These are phyloP conservation scores for Podarcis raffonei DNA, from an alignment of 2,113 vertebrate genomes.

Conservation along the genomic window DNA sequence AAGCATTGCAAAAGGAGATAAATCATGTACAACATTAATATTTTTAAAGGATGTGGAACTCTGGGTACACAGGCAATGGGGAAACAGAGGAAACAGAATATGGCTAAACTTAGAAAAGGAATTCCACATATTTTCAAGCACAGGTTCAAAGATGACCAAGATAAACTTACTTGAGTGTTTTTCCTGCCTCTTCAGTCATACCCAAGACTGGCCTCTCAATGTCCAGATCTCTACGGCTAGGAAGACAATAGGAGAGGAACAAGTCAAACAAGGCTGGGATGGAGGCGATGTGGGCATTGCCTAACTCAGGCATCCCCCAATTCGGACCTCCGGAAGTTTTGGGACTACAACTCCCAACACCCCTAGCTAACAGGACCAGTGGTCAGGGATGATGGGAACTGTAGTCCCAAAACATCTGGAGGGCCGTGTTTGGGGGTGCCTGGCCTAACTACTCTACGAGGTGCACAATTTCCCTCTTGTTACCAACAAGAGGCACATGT, in stretches of 20 bases:
- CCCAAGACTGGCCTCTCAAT: conserved; percentile 90
- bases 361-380: too few species aligned
- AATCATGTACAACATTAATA: neutral
- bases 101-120: neutral
- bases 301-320: too few species aligned
- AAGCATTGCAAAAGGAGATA: neutral
- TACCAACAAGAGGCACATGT: neutral
- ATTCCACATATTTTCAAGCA: neutral
- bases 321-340: rapidly evolving
- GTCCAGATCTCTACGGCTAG: conserved; percentile 91
- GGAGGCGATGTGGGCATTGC: neutral
- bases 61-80: neutral
- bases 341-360: too few species aligned
- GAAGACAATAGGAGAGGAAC: conserved; percentile 51
- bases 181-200: conserved; percentile 82
- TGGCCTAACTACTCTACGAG: neutral
- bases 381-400: too few species aligned
- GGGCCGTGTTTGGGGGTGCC: too few species aligned
- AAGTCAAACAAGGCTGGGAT: neutral
- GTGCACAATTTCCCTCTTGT: too few species aligned
- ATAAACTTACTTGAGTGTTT: conserved; percentile 89
- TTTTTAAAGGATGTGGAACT: too few species aligned
- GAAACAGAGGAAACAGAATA: neutral
- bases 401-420: too few species aligned
- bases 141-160: neutral